Percentiles rank a stretch among this genome's conserved stretches.
Evolutionary conservation across 2,797 vertebrate species (phyloP).

Genomic region (Perdix hodgsoniae): DNA sequence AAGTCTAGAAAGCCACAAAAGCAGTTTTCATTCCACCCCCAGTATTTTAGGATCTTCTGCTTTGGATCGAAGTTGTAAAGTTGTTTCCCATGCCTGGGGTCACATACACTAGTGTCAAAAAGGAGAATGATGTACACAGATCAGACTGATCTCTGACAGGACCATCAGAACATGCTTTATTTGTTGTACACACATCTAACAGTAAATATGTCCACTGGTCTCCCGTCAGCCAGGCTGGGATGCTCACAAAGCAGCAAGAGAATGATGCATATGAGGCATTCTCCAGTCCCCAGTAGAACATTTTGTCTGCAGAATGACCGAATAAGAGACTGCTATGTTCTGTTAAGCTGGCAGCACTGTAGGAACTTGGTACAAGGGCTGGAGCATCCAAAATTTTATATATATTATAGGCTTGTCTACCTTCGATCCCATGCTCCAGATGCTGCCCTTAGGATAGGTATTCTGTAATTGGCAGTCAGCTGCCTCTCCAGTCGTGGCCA

Average conservation of each 20-base stretch:
- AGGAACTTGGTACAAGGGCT: neutral
- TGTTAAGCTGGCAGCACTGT: neutral
- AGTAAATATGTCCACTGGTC: neutral
- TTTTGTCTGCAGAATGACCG: neutral
- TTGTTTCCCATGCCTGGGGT: neutral
- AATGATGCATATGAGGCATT: neutral
- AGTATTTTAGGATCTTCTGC: neutral
- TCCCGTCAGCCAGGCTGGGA: neutral
- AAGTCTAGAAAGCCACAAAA: too few relatives aligned
- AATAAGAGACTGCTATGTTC: neutral
- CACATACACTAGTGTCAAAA: neutral
- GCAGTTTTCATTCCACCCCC: neutral
- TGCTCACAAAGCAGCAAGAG: neutral
- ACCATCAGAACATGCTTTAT: neutral
- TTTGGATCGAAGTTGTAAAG: neutral
- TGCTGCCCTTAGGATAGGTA: neutral
- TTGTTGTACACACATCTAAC: neutral
- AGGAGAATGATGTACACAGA: neutral
- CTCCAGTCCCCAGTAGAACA: neutral
- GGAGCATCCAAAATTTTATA: neutral
- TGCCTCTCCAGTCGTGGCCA: neutral
- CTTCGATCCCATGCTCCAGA: neutral
- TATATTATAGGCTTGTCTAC: constrained; percentile 7
- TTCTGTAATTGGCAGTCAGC: constrained; percentile 5
- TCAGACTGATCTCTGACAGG: neutral